Evolutionary conservation across 1,140 invertebrate genomes (phyloP), one percentile per base, ranked within the genome.

Genomic region (Hestina assimilis): DNA sequence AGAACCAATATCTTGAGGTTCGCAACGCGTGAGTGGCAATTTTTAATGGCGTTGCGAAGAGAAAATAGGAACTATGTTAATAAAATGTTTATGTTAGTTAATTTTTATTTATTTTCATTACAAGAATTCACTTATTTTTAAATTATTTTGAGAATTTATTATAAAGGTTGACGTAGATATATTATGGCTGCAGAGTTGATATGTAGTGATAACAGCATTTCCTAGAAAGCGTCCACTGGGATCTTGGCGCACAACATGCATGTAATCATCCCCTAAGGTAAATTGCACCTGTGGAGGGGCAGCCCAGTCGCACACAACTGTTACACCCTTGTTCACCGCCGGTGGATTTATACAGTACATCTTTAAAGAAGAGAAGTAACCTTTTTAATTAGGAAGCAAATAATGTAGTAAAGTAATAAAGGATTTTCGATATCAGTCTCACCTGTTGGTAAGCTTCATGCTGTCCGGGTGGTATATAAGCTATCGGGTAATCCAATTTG

Each of bases 131-230:
- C 7, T 38, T 17, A 38, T 19, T 8, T 2, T 19, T 9, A 38
- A 6, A 20, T 19, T 9, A 19, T 2, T 17, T 9, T 38, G 8
- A n/a, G 33, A 4, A 9, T 9, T 9, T 19, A 19, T 9, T 3
- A 1, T 8, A n/a, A 9, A 12, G 5, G 12, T 3, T 14, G 15
- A 6, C 23, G 45, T 45, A 2, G 65, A 46, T 19, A 69, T 72
- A 12, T 80, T 77, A 26, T 85, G 82, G 24, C 65, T 75, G 56
- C 82, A 85, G 1, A 78, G 56, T 48, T 86, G 83, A 43, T 81
- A 83, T 0, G 80, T 86, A 31, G 51, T 79, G 26, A 83, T 86
- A 40, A 82, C 70, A 8, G 79, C 82, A 53, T 79, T 82, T n/a
- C 82, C 82, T 0, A 64, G 51, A 55, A 59, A 85, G 4, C 64